Percentiles rank a stretch among this genome's conserved stretches.
Evolutionary conservation across 2,113 vertebrate species (phyloP).

Genomic region (Natator depressus): DNA sequence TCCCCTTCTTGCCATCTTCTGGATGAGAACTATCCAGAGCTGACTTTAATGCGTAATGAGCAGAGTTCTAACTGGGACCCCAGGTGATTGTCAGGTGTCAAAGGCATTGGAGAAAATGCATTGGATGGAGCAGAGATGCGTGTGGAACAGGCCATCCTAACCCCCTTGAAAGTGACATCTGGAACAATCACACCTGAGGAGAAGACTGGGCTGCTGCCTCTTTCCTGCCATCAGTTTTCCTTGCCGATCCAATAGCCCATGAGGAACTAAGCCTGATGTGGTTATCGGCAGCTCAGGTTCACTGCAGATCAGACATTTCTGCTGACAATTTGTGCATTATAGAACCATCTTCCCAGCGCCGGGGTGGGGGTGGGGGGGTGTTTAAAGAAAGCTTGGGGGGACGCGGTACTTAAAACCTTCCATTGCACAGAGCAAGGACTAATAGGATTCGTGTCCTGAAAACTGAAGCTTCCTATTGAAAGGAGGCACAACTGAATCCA

Average conservation of each 20-base stretch:
- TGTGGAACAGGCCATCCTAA: rapidly evolving
- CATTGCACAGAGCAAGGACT: rapidly evolving
- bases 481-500: not conserved
- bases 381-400: rapidly evolving
- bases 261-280: rapidly evolving
- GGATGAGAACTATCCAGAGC: not conserved
- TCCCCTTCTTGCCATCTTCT: not conserved
- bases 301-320: not conserved
- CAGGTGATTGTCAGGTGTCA: not conserved
- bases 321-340: rapidly evolving
- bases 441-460: not conserved
- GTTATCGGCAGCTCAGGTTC: rapidly evolving
- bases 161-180: not conserved
- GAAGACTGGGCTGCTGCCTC: not conserved
- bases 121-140: rapidly evolving
- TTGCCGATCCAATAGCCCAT: not conserved
- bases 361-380: not conserved
- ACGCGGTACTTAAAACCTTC: rapidly evolving
- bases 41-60: not conserved
- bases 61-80: not conserved
- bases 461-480: rapidly evolving
- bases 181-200: not conserved
- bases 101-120: not conserved
- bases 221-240: not conserved
- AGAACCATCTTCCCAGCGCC: rapidly evolving